These are phyloP conservation scores for Iguana delicatissima DNA, from an alignment of 2,797 vertebrate genomes.

Conservation along the genomic window DNA sequence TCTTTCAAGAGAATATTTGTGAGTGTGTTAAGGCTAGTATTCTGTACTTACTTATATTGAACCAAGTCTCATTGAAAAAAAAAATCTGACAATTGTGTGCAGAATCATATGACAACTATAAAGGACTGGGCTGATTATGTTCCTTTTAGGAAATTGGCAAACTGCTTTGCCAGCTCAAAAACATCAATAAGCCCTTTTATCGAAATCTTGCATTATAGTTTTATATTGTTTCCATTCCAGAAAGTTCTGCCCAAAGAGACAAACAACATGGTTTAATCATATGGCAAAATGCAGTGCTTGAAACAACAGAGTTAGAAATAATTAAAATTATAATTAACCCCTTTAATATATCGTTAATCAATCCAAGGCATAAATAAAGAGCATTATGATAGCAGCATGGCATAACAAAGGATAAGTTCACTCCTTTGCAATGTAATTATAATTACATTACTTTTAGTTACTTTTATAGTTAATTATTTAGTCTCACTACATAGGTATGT, in stretches of 20 bases:
- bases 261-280: slow-evolving; percentile 10
- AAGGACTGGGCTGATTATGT: background rate
- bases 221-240: too few species aligned
- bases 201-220: background rate
- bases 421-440: too few species aligned
- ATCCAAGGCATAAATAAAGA: too few species aligned
- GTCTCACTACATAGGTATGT: too few species aligned
- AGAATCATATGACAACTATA: background rate
- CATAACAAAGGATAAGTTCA: too few species aligned
- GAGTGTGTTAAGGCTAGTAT: background rate
- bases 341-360: too few species aligned
- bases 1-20: background rate
- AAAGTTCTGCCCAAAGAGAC: background rate
- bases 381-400: too few species aligned
- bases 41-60: background rate
- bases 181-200: background rate
- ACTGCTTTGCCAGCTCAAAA: background rate
- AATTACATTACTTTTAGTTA: too few species aligned
- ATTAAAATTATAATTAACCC: too few species aligned
- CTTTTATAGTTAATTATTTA: too few species aligned
- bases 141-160: background rate
- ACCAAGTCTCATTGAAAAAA: background rate
- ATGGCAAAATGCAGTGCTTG: background rate
- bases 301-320: background rate
- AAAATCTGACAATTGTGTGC: background rate